Evolutionary conservation across 2,113 vertebrate genomes (phyloP), one percentile per base, ranked within the genome.

Genomic region (Halcyon senegalensis): DNA sequence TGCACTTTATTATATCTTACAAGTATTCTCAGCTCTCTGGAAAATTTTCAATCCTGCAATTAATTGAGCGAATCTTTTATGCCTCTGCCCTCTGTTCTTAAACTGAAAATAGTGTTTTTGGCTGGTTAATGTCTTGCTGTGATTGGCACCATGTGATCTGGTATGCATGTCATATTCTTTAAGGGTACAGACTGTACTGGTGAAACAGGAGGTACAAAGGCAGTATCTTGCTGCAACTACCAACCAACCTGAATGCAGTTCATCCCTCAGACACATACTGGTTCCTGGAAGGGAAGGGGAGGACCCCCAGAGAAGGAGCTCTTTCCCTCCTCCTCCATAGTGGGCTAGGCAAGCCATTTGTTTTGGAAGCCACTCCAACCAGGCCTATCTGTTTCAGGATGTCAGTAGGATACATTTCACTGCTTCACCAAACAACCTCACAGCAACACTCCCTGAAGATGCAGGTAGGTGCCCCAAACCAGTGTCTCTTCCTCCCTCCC

Each of bases 341-440:
- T 41, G 58, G 15, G 16, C 37, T 51, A 53, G 64, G 30, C 0
- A 14, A 59, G 20, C 5, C 59, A 28, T 39, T 66, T 11, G 2
- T 85, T 81, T 87, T 60, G 80, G 92, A 53, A 93, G 39, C 51
- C 35, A 4, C 27, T 87, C 51, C 92, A 90, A 39, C 66, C 66
- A 68, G 66, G 18, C 58, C 76, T 78, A 4, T 78, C 43, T 96
- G 50, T 93, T 96, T 84, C 94, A 94, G 94, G 92, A n/a, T 90
- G 46, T 76, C 88, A 75, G 63, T 88, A 94, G 63, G 85, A 92
- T 44, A 81, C 60, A 19, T 84, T 87, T 93, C 89, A 46, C 66
- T 87, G 44, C 35, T 66, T 41, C 81, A 73, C 13, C 89, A 84
- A 30, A 27, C 33, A 46, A 14, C 62, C 66, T 84, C 21, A 53